These are phyloP conservation scores for Sphinx pinastri DNA, from an alignment of 2,888 invertebrate species.

Conservation along the genomic window DNA sequence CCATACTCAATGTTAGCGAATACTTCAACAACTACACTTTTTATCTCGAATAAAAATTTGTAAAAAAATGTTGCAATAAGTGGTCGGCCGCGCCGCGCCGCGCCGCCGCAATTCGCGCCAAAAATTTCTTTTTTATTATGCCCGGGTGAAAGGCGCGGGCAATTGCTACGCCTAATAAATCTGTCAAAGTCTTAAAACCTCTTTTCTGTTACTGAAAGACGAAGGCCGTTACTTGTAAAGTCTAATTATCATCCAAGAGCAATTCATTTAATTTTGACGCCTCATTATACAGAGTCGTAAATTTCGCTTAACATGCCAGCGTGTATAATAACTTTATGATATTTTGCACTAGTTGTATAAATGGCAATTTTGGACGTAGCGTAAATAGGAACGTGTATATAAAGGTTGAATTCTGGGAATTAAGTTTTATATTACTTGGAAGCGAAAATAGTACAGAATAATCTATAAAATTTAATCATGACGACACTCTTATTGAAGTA, in stretches of 20 bases:
- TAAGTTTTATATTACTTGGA: no score
- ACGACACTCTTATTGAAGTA: no score
- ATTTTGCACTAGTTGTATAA: neutral
- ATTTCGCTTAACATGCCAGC: slow-evolving; percentile 32
- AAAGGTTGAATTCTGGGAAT: no score
- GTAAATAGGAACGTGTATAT: neutral
- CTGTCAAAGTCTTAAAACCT: slow-evolving; percentile 27
- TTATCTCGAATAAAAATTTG: no score
- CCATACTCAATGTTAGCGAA: no score
- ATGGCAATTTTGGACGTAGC: neutral
- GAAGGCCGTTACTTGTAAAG: slow-evolving; percentile 27
- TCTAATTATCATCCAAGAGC: slow-evolving; percentile 31
- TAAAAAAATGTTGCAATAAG: neutral
- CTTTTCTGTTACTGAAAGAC: slow-evolving; percentile 27
- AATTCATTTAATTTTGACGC: slow-evolving; percentile 30
- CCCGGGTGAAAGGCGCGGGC: neutral
- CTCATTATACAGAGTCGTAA: slow-evolving; percentile 30
- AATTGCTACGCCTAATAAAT: slow-evolving; percentile 27
- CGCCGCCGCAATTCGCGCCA: neutral
- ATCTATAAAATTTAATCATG: no score
- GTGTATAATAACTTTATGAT: slow-evolving; percentile 53
- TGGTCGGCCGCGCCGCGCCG: no score
- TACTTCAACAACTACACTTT: no score
- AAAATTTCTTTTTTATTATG: neutral
- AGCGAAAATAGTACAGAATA: no score